These are phyloP conservation scores for Dysdera silvatica DNA, from an alignment of 1,140 invertebrate species.

Conservation along the genomic window DNA sequence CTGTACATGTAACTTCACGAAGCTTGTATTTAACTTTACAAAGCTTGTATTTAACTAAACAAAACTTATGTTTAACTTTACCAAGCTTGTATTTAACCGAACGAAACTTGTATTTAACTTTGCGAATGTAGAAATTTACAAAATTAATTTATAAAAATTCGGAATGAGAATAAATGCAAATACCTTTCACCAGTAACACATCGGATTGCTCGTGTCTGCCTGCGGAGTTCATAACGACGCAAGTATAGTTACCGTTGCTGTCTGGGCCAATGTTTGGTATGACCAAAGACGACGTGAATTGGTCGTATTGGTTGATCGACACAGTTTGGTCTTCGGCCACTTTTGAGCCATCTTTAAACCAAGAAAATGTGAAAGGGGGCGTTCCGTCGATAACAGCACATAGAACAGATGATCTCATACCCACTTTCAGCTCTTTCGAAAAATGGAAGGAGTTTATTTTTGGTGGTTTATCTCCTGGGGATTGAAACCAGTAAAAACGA, in stretches of 20 bases:
- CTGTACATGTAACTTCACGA: too few species aligned
- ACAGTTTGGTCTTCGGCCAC: not conserved
- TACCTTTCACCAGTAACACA: constrained; percentile 1
- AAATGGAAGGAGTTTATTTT: constrained; percentile 29
- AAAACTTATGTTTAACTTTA: too few species aligned
- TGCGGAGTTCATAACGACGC: constrained; percentile 26
- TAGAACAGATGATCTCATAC: constrained; percentile 54
- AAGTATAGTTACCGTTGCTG: constrained; percentile 34
- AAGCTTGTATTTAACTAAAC: too few species aligned
- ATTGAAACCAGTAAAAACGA: too few species aligned
- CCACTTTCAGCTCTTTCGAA: constrained; percentile 53
- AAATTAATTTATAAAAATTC: too few species aligned
- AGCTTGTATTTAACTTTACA: too few species aligned
- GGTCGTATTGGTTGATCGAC: not conserved
- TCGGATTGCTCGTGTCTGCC: constrained; percentile 9
- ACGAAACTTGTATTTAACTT: too few species aligned
- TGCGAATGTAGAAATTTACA: too few species aligned
- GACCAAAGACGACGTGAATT: constrained; percentile 10
- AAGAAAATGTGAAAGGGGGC: constrained; percentile 32
- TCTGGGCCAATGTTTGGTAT: not conserved
- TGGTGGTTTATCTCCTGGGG: constrained; percentile 3
- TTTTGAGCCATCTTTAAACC: constrained; percentile 30
- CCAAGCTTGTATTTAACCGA: too few species aligned
- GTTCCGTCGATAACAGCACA: constrained; percentile 33
- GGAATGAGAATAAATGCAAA: not conserved